Evolutionary conservation across 2,888 invertebrate genomes (phyloP).

Genomic region (Xestia xanthographa): DNA sequence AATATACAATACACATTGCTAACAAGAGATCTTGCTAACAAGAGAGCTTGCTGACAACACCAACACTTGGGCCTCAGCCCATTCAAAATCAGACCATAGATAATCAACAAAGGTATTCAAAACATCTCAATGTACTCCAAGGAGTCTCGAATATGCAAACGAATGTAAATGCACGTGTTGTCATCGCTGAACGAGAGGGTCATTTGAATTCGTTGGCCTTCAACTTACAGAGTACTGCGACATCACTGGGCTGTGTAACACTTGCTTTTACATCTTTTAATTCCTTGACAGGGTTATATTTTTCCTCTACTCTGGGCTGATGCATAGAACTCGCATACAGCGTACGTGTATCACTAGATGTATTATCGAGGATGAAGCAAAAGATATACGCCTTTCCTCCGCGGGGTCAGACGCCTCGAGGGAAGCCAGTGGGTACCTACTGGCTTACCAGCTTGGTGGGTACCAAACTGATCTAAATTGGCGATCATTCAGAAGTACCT

Average conservation of each 20-base stretch:
- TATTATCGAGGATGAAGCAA: neutral
- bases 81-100: constrained; percentile 9
- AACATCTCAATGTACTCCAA: constrained; percentile 15
- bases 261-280: constrained; percentile 23
- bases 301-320: too few species aligned
- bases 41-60: constrained; percentile 5
- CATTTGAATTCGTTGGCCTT: constrained; percentile 58
- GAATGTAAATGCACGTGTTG: constrained; percentile 50
- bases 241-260: constrained; percentile 13
- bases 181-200: constrained; percentile 25
- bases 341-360: neutral
- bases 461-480: too few species aligned
- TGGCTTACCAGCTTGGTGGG: too few species aligned
- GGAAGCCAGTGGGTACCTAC: too few species aligned
- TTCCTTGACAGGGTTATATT: constrained; percentile 2
- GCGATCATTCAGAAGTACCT: too few species aligned
- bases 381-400: neutral
- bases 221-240: constrained; percentile 43
- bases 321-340: neutral
- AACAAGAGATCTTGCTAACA: neutral
- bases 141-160: constrained; percentile 41
- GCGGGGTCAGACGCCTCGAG: too few species aligned
- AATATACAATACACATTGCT: neutral
- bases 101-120: constrained; percentile 29
- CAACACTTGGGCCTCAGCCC: neutral